These are phyloP conservation scores for Atherinosoma microstoma DNA, from an alignment of 2,797 vertebrate genomes.

Conservation along the genomic window DNA sequence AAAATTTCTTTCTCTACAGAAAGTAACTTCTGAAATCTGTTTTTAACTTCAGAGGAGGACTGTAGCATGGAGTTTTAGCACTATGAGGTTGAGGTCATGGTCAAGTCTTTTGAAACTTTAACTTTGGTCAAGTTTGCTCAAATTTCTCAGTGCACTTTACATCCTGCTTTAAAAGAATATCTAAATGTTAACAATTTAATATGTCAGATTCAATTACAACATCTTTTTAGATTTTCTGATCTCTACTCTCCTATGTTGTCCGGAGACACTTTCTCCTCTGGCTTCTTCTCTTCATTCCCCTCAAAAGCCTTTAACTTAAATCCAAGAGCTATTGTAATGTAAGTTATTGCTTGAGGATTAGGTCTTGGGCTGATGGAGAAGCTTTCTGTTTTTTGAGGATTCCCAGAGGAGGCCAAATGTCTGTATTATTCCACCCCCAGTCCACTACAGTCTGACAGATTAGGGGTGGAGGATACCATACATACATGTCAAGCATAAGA, in stretches of 20 bases:
- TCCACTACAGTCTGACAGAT: constrained; percentile 38
- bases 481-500: constrained; percentile 45
- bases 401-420: constrained; percentile 48
- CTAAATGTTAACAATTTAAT: background rate
- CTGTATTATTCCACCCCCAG: constrained; percentile 36
- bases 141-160: background rate
- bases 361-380: constrained; percentile 30
- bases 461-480: constrained; percentile 37
- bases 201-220: background rate
- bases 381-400: constrained; percentile 45
- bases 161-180: background rate
- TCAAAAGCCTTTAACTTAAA: constrained; percentile 52
- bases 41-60: background rate
- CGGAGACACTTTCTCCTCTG: background rate
- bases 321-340: constrained; percentile 39
- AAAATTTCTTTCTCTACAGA: background rate
- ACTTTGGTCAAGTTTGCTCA: background rate
- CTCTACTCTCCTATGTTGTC: background rate
- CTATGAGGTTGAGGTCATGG: background rate
- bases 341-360: constrained; percentile 60
- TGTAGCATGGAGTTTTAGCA: background rate
- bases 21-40: background rate
- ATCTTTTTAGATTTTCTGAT: background rate
- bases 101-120: background rate
- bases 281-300: constrained; percentile 33